Percentiles rank a stretch among this genome's conserved stretches.
phyloP scores from a whole-genome alignment of 2,888 invertebrate genomes.

The Acanthoscelides obtectus region DNA sequence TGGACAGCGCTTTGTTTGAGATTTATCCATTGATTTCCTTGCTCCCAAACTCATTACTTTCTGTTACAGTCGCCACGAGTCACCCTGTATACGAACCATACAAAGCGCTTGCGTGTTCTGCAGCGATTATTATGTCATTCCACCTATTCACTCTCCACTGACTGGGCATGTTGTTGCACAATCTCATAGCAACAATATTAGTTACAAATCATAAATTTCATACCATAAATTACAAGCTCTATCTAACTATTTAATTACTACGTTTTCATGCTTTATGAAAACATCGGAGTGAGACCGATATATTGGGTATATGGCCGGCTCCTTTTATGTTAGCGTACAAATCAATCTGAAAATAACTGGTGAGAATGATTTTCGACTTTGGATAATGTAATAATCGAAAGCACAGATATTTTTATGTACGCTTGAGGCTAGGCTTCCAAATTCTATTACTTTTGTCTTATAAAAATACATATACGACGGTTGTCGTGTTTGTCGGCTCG shows the following conservation, averaged over 20 bases:
- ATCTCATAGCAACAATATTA: neutral
- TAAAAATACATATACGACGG: no score
- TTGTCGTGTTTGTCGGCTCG: no score
- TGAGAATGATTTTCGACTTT: no score
- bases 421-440: no score
- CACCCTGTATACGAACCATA: neutral
- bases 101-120: neutral
- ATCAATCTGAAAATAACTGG: no score
- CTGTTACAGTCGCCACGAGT: neutral
- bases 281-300: neutral
- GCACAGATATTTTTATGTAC: no score
- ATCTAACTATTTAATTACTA: neutral
- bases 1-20: no score
- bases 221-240: neutral
- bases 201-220: neutral
- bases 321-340: neutral
- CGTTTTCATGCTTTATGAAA: neutral
- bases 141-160: neutral
- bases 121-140: neutral
- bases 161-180: neutral
- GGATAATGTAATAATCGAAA: no score
- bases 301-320: neutral
- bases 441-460: no score
- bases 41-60: neutral
- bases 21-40: neutral